Evolutionary conservation across 2,113 vertebrate genomes (phyloP).

Genomic region (Malurus cyaneus): DNA sequence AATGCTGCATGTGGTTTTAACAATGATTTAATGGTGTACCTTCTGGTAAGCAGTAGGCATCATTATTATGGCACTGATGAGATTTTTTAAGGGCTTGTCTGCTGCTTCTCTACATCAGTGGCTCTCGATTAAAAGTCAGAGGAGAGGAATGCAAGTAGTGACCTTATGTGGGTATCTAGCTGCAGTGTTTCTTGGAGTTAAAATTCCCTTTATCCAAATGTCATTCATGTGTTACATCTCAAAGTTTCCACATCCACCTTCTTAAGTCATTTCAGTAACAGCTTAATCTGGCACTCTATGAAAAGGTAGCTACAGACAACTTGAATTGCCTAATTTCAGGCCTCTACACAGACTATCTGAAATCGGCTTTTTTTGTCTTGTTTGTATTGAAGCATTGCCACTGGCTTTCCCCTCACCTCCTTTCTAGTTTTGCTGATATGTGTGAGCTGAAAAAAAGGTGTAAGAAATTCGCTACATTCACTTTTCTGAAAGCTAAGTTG

Average conservation of each 20-base stretch:
- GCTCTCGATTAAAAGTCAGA: fast-evolving
- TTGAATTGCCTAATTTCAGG: neutral
- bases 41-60: neutral
- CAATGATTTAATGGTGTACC: neutral
- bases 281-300: neutral
- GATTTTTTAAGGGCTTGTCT: neutral
- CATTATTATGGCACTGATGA: neutral
- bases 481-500: neutral
- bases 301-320: neutral
- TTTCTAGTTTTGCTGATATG: neutral
- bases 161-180: neutral
- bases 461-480: neutral
- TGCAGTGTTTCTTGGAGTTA: neutral
- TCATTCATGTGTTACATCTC: neutral
- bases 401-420: neutral
- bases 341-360: neutral
- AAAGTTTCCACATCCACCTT: neutral
- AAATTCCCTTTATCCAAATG: neutral
- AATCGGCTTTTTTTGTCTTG: neutral
- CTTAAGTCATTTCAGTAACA: neutral
- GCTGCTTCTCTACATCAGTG: neutral
- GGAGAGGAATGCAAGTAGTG: fast-evolving
- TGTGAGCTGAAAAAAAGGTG: neutral
- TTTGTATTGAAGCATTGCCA: neutral
- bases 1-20: neutral